phyloP scores from a whole-genome alignment of 1,140 invertebrate species.

The Pseudomyrmex dendroicus region DNA sequence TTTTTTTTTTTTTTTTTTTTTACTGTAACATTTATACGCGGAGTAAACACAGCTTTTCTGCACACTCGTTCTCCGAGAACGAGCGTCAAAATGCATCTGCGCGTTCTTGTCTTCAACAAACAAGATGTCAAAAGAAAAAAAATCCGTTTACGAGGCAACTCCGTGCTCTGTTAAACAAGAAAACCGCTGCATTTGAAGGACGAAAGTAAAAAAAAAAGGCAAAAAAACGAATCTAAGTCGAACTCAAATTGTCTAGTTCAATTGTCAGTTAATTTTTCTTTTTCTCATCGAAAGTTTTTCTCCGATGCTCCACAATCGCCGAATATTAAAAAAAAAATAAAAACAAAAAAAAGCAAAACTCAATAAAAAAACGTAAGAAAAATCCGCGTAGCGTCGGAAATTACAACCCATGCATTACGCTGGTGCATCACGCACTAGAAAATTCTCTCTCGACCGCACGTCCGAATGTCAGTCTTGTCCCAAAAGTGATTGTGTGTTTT shows the following conservation, averaged over 20 bases:
- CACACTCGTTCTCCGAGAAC: not conserved
- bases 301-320: not conserved
- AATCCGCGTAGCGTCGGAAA: not conserved
- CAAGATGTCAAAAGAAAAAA: not conserved
- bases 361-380: not conserved
- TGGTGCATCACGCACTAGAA: conserved; percentile 53
- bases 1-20: too few relatives aligned
- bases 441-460: conserved; percentile 51
- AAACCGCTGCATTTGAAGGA: not conserved
- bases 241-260: not conserved
- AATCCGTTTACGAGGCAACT: too few relatives aligned
- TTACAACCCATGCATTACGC: conserved; percentile 68
- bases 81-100: conserved; percentile 6
- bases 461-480: conserved; percentile 73
- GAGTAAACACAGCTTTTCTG: conserved; percentile 18
- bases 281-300: conserved; percentile 3
- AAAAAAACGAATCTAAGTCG: not conserved
- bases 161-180: too few relatives aligned
- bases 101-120: not conserved
- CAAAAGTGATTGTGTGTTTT: conserved; percentile 66
- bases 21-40: not conserved
- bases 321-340: not conserved
- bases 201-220: too few relatives aligned
- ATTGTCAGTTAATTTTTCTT: not conserved
- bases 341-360: not conserved